These are phyloP conservation scores for Zosterops hypoxanthus DNA, from an alignment of 2,113 vertebrate genomes.

Conservation along the genomic window DNA sequence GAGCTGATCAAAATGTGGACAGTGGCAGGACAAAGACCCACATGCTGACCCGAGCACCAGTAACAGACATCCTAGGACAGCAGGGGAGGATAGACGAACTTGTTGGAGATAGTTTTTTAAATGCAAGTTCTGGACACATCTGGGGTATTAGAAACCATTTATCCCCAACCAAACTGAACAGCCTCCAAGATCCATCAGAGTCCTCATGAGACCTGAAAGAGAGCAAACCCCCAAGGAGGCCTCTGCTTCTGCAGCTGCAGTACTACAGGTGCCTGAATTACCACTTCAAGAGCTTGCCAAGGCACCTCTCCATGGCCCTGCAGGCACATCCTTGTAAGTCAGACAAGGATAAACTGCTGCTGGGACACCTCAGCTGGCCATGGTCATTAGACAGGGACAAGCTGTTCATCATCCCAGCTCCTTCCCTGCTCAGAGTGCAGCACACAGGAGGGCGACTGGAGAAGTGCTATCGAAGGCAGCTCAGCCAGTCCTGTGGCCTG, in stretches of 20 bases:
- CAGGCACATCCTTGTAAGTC: neutral
- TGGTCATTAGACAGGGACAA: neutral
- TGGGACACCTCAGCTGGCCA: neutral
- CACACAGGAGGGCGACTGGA: neutral
- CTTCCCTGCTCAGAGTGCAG: neutral
- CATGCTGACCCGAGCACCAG: neutral
- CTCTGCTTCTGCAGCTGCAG: neutral
- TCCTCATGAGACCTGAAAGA: neutral
- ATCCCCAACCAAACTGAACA: neutral
- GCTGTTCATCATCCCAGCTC: neutral
- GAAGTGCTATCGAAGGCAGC: neutral
- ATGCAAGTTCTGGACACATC: neutral
- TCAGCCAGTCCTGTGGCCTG: neutral
- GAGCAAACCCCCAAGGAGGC: neutral
- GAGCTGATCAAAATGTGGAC: neutral
- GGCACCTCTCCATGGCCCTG: neutral
- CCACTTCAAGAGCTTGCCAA: neutral
- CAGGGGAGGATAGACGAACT: neutral
- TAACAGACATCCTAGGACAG: neutral
- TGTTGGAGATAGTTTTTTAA: neutral
- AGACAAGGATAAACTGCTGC: neutral
- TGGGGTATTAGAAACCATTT: neutral
- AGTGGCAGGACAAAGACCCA: neutral
- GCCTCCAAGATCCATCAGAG: neutral
- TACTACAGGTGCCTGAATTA: neutral